Percentiles rank a stretch among this genome's conserved stretches.
Conservation (phyloP, 2,888 invertebrate species). For the Melanargia galathea region DNA sequence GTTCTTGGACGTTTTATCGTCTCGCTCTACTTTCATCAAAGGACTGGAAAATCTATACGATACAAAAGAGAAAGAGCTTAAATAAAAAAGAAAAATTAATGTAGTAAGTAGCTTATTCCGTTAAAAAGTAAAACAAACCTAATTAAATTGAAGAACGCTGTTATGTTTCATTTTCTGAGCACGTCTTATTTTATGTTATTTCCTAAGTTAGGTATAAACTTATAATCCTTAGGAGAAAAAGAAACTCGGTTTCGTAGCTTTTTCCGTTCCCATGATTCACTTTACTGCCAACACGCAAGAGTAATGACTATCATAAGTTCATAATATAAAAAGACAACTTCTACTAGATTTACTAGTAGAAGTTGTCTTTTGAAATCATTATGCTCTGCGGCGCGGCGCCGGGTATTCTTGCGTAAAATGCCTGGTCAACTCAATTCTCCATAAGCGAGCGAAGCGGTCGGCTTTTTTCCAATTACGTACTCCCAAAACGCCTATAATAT, state of each 20-base stretch:
- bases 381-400: no score
- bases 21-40: conserved; percentile 2
- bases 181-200: no score
- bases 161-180: background rate
- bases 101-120: background rate
- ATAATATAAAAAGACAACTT: background rate
- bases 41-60: background rate
- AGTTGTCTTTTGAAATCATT: no score
- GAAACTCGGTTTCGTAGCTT: background rate
- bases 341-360: background rate
- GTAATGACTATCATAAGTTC: background rate
- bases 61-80: background rate
- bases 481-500: no score
- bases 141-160: background rate
- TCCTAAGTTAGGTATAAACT: no score
- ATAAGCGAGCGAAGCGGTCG: no score
- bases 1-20: conserved; percentile 20
- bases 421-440: no score
- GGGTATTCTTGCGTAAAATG: no score
- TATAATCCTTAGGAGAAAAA: background rate
- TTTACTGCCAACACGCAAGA: background rate
- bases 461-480: no score
- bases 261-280: background rate
- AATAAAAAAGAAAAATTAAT: background rate
- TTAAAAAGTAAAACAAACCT: conserved; percentile 3